These are phyloP conservation scores for Pseudomyrmex concolor DNA, from an alignment of 1,140 invertebrate species.

Conservation along the genomic window DNA sequence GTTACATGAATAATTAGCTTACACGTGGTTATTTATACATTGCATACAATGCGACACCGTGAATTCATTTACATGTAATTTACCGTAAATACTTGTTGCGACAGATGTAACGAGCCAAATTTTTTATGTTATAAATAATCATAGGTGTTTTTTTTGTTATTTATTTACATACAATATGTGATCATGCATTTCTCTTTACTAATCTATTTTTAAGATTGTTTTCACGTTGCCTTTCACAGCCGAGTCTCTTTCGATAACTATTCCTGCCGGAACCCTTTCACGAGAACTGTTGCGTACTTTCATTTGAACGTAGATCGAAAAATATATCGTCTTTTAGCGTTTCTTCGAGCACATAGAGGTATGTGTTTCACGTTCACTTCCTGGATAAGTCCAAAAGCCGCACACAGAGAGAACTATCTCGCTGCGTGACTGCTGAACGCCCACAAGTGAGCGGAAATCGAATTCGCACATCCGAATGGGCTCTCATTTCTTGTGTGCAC, in stretches of 20 bases:
- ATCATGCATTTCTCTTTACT: neutral
- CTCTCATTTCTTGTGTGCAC: constrained; percentile 27
- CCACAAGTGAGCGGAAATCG: constrained; percentile 53
- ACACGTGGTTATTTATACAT: neutral
- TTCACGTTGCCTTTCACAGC: constrained; percentile 55
- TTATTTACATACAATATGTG: neutral
- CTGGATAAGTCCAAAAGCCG: constrained; percentile 61
- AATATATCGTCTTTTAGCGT: constrained; percentile 61
- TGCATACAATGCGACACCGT: neutral
- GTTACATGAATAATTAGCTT: constrained; percentile 18
- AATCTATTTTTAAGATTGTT: constrained; percentile 25
- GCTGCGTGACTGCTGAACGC: neutral
- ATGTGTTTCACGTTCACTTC: constrained; percentile 66
- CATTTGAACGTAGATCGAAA: constrained; percentile 60
- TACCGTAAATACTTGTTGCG: too few relatives aligned
- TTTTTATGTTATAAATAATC: neutral
- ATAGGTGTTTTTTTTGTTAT: constrained; percentile 15
- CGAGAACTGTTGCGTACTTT: constrained; percentile 62
- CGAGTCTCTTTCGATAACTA: constrained; percentile 38
- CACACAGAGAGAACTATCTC: constrained; percentile 7
- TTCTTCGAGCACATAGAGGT: neutral
- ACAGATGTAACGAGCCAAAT: neutral
- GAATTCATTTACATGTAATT: too few relatives aligned
- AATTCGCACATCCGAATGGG: neutral
- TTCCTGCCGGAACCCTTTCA: constrained; percentile 65